Conservation (phyloP, 2,888 invertebrate genomes). For the Isotomurus palustris region DNA sequence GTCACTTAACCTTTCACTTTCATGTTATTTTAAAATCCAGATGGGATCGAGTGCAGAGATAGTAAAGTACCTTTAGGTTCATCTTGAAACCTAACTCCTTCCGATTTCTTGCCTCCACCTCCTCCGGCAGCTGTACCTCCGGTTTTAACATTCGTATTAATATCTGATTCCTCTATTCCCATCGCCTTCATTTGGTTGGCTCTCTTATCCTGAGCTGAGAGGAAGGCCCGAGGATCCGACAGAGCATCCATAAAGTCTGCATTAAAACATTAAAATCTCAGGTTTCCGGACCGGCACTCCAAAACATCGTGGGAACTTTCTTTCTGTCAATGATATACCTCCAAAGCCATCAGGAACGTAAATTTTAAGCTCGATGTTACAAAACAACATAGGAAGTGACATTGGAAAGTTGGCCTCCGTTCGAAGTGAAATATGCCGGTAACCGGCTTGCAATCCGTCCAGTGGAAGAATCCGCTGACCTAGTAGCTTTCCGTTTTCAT, state of each 20-base stretch:
- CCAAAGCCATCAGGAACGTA: conserved; percentile 99
- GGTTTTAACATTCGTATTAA: conserved; percentile 50
- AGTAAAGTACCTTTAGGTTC: conserved; percentile 39
- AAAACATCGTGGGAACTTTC: background rate
- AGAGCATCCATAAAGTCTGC: conserved; percentile 96
- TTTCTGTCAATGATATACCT: conserved; percentile 55
- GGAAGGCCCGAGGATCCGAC: conserved; percentile 95
- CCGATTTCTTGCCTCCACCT: conserved; percentile 31
- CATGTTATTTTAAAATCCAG: background rate
- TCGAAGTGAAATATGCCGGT: conserved; percentile 92
- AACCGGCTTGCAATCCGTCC: conserved; percentile 96
- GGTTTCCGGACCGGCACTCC: background rate
- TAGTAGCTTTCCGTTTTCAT: conserved; percentile 91
- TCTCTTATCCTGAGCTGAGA: conserved; percentile 88
- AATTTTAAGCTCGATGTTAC: conserved; percentile 97
- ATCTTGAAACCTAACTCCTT: conserved; percentile 44
- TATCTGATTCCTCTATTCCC: conserved; percentile 79
- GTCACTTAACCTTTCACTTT: too few relatives aligned
- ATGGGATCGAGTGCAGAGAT: background rate
- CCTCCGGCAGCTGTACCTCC: conserved; percentile 31
- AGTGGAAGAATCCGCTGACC: conserved; percentile 96
- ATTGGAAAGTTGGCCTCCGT: conserved; percentile 99
- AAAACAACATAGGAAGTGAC: conserved; percentile 98
- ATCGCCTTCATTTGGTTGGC: conserved; percentile 94
- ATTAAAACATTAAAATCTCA: background rate